Conservation (phyloP, 2,113 vertebrate genomes). For the Cyrtonyx montezumae region DNA sequence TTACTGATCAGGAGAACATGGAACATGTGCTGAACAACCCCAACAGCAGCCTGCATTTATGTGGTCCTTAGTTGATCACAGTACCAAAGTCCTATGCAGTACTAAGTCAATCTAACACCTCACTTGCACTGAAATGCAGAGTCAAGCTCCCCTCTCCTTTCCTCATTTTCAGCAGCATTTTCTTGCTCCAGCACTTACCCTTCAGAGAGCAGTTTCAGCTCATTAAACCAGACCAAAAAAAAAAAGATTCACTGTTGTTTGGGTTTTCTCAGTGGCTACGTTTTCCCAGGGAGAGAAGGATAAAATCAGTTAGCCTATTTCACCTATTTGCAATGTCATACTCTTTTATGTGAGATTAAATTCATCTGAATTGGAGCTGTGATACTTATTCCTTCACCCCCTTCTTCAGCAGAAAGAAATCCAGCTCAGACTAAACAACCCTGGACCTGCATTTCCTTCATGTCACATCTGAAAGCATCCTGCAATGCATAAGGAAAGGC, state of each 20-base stretch:
- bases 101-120: not conserved
- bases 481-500: not conserved
- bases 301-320: conserved; percentile 30
- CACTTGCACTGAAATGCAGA: not conserved
- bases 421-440: not conserved
- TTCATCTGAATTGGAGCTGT: not conserved
- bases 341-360: conserved; percentile 1
- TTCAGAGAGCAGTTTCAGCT: not conserved
- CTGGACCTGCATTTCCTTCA: not conserved
- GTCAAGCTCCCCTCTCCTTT: not conserved
- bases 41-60: not conserved
- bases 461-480: not conserved
- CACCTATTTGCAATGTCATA: not conserved
- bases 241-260: not conserved
- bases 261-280: not conserved
- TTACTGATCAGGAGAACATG: not conserved
- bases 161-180: not conserved
- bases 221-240: not conserved
- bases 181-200: not conserved
- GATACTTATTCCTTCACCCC: not conserved
- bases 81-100: not conserved
- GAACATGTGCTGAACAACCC: not conserved
- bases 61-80: not conserved
- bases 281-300: not conserved
- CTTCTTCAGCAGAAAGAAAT: not conserved